These are phyloP conservation scores for Rallus limicola DNA, from an alignment of 2,113 vertebrate genomes.

Conservation along the genomic window DNA sequence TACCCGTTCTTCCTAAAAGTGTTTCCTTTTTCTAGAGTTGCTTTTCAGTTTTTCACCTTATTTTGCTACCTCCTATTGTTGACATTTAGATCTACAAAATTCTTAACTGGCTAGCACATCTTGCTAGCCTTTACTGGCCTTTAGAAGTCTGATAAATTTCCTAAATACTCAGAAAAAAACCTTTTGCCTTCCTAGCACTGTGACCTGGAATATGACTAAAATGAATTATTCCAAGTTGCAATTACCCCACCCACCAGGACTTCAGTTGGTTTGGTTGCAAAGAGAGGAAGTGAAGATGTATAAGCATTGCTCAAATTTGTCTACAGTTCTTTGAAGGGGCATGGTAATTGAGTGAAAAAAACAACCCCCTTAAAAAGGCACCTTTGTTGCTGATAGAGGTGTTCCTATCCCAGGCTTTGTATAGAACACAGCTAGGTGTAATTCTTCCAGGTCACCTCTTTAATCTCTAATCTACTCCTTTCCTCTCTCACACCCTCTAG, in stretches of 20 bases:
- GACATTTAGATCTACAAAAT: background rate
- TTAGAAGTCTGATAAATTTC: background rate
- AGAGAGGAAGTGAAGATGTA: background rate
- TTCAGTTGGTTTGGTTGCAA: background rate
- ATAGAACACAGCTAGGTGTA: background rate
- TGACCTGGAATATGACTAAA: background rate
- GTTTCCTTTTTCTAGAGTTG: background rate
- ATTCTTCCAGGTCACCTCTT: background rate
- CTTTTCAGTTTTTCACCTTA: background rate
- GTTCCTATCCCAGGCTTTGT: background rate
- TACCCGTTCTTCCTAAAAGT: background rate
- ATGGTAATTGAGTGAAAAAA: background rate
- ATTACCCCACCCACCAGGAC: background rate
- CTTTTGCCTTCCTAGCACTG: background rate
- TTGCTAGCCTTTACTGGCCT: background rate
- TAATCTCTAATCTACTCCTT: background rate
- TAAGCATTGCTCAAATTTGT: background rate
- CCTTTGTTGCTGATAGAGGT: background rate
- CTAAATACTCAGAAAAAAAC: background rate
- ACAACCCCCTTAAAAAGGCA: background rate
- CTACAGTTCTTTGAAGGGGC: background rate
- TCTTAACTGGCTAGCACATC: background rate
- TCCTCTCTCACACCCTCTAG: background rate
- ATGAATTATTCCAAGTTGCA: background rate
- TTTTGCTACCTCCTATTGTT: background rate